Base-by-base conservation (phyloP, 2,113 vertebrate species). In the Spilogale gracilis region DNA sequence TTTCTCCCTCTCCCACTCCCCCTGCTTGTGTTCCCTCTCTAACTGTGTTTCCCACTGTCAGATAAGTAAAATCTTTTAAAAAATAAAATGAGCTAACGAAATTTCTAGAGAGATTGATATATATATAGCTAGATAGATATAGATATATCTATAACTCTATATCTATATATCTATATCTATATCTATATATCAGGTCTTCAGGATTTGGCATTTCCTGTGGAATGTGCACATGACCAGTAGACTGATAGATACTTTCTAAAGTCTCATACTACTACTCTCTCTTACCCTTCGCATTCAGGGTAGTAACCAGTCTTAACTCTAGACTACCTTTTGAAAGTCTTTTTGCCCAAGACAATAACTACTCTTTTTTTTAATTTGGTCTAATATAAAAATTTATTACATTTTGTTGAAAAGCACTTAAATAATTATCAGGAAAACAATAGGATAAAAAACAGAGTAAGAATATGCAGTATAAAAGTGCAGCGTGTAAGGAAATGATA, bases 181-280 rank as follows among this genome's bases (percentile, higher is more conserved):
- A 60, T 58, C 56, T 18, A 92, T 94, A 67, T 94, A 94, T 96
- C 94, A 97, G 2, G 89, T 95, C 92, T 96, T 88, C 6, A 1
- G 74, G 48, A 52, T 88, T 96, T 98, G 97, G 95, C 56, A 6
- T 94, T 52, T 76, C 96, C 94, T 95, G 50, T 87, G 18, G n/a
- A 96, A 93, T 98, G 96, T 98, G 94, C 95, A 96, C 23, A 96
- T 93, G 89, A 94, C 86, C 96, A 97, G 65, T 32, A 48, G 92
- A 88, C 30, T 93, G 90, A 98, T 98, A 92, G 71, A 98, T 98
- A 80, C 74, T 78, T 97, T 0, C 3, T 89, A 80, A 97, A 93
- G 88, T 82, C 93, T 32, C 97, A 80, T 96, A 97, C n/a, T 74
- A 18, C 67, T 45, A 43, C 23, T 60, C 94, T 97, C 92, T 97